These are phyloP conservation scores for Hydractinia symbiolongicarpus DNA, from an alignment of 30 jellyfish, hydroid and myxozoan species.

Conservation along the genomic window DNA sequence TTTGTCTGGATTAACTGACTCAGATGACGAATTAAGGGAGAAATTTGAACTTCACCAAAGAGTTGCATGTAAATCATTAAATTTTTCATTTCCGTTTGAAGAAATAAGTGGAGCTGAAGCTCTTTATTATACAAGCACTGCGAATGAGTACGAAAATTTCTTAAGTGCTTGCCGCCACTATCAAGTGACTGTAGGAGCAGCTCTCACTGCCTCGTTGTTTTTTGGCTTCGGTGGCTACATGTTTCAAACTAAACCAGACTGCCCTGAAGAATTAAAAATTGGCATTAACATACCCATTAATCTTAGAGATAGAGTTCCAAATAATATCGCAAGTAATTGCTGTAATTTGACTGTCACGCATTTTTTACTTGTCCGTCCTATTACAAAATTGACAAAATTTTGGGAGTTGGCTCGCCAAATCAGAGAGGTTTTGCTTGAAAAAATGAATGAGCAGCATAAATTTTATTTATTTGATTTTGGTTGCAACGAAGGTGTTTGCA, in stretches of 20 bases:
- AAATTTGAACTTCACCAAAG: not conserved
- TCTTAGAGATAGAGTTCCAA: not conserved
- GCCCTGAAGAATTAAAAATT: not conserved
- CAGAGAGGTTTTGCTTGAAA: not conserved
- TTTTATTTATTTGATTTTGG: too few species aligned
- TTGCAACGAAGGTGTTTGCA: too few species aligned
- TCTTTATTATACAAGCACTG: constrained; percentile 1
- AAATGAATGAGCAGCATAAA: too few species aligned
- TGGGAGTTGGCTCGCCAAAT: not conserved
- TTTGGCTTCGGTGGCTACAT: constrained; percentile 4
- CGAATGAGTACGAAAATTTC: not conserved
- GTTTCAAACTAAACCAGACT: not conserved
- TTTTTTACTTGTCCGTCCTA: not conserved
- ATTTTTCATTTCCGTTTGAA: not conserved
- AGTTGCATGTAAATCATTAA: not conserved
- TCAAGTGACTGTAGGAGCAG: constrained; percentile 10
- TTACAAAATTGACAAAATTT: not conserved
- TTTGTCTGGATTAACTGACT: not conserved
- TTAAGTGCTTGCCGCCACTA: not conserved
- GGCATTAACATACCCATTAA: not conserved
- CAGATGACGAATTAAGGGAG: not conserved
- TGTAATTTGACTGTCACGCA: not conserved
- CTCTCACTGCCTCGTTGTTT: not conserved
- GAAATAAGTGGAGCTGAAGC: not conserved
- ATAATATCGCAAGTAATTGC: not conserved